Evolutionary conservation across 23 tunicate genomes (phyloP).

Genomic region (Trididemnum miniatum): DNA sequence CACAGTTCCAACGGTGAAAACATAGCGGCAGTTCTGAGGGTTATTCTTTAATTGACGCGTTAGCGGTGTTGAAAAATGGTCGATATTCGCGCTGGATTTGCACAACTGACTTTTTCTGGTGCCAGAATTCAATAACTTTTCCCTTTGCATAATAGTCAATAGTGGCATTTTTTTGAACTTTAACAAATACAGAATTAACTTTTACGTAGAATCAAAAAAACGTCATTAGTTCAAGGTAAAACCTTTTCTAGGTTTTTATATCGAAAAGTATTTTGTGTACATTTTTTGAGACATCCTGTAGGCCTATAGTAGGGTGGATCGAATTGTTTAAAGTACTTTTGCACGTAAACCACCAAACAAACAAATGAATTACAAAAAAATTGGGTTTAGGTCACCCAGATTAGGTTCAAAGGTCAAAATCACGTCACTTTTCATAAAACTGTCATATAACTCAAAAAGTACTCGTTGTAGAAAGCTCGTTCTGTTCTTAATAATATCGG

Average conservation of each 20-base stretch:
- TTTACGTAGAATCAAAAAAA: constrained; percentile 11
- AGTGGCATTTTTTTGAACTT: not conserved
- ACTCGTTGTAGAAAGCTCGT: no score
- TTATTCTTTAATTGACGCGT: constrained; percentile 9
- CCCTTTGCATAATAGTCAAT: constrained; percentile 10
- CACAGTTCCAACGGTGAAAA: constrained; percentile 18
- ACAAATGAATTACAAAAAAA: no score
- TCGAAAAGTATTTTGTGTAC: constrained; percentile 12
- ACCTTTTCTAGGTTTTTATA: not conserved
- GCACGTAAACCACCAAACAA: no score
- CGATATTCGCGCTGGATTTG: constrained; percentile 18
- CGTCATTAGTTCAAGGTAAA: not conserved
- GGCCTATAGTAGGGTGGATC: no score
- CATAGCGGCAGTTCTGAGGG: not conserved
- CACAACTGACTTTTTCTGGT: constrained; percentile 9
- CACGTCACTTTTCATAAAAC: no score
- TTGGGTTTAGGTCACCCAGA: no score
- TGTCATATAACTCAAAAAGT: no score
- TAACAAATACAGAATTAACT: not conserved
- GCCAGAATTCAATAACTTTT: constrained; percentile 25
- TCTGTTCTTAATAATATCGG: no score
- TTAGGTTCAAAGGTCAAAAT: no score
- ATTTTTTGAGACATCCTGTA: constrained; percentile 27
- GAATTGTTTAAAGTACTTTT: no score
- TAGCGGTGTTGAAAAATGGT: not conserved